Evolutionary conservation across 1,140 invertebrate genomes (phyloP).

Genomic region (Cotesia chilonis): DNA sequence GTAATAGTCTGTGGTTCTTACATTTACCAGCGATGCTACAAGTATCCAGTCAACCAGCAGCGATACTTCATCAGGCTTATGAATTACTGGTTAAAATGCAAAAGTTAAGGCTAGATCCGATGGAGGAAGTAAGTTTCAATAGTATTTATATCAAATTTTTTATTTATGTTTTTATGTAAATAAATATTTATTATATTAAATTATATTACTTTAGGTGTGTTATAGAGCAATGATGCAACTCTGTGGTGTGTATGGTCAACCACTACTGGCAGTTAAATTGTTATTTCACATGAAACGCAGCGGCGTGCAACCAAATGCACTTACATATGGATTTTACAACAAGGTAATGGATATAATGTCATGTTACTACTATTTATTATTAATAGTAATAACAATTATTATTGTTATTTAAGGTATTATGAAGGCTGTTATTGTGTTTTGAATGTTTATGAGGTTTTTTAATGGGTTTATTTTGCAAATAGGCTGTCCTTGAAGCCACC

Average conservation of each 20-base stretch:
- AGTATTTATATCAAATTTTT: slow-evolving; percentile 14
- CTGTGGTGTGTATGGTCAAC: slow-evolving; percentile 93
- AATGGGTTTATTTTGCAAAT: slow-evolving; percentile 37
- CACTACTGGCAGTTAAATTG: slow-evolving; percentile 93
- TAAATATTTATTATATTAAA: slow-evolving; percentile 34
- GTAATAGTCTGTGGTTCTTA: slow-evolving; percentile 97
- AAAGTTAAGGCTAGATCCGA: slow-evolving; percentile 75
- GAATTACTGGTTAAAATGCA: slow-evolving; percentile 88
- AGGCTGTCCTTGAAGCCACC: slow-evolving; percentile 89
- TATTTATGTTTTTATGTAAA: slow-evolving; percentile 13
- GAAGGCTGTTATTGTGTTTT: too few species aligned
- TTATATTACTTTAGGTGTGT: slow-evolving; percentile 76
- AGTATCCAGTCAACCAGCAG: slow-evolving; percentile 72
- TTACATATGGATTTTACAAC: slow-evolving; percentile 89
- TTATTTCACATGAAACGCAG: slow-evolving; percentile 95
- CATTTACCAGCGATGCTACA: slow-evolving; percentile 74
- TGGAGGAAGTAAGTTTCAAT: slow-evolving; percentile 81
- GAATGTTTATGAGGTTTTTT: slow-evolving; percentile 7
- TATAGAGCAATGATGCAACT: slow-evolving; percentile 98
- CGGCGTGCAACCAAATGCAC: slow-evolving; percentile 94
- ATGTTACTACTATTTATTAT: slow-evolving; percentile 25
- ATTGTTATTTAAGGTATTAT: too few species aligned
- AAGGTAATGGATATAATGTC: slow-evolving; percentile 50
- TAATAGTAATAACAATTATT: too few species aligned
- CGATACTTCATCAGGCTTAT: slow-evolving; percentile 84